Evolutionary conservation across 2,113 vertebrate species (phyloP).

Genomic region (Anser cygnoides): DNA sequence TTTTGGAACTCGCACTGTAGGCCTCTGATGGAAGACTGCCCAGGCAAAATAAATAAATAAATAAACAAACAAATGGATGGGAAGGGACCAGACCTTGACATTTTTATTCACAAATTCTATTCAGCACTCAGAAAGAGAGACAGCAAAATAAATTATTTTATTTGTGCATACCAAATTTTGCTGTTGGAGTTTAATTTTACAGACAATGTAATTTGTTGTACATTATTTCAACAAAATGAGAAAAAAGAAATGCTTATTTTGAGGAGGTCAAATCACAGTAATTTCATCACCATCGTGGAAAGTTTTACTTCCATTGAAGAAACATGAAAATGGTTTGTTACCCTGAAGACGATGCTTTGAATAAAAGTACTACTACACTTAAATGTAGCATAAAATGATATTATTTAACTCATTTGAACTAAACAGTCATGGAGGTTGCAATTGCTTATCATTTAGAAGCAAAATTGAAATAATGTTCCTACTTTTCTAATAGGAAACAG

Average conservation of each 20-base stretch:
- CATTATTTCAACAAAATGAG: not conserved
- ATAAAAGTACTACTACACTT: constrained; percentile 7
- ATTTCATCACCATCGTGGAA: not conserved
- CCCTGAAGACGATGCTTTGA: not conserved
- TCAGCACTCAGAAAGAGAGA: not conserved
- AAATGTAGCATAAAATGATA: not conserved
- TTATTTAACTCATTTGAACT: constrained; percentile 6
- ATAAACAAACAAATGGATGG: not conserved
- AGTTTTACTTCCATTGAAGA: not conserved
- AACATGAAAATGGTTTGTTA: constrained; percentile 4
- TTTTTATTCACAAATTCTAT: not conserved
- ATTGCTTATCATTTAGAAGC: not conserved
- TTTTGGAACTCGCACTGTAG: not conserved
- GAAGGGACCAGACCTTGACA: not conserved
- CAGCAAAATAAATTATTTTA: not conserved
- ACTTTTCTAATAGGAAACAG: not conserved
- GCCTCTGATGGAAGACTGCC: not conserved
- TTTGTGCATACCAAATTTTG: not conserved
- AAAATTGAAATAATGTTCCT: not conserved
- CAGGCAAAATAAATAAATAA: not conserved
- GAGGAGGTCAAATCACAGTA: not conserved
- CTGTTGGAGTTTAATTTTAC: not conserved
- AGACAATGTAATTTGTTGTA: not conserved
- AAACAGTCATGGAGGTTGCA: not conserved
- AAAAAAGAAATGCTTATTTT: not conserved